Evolutionary conservation across 2,888 invertebrate genomes (phyloP).

Genomic region (Allacma fusca): DNA sequence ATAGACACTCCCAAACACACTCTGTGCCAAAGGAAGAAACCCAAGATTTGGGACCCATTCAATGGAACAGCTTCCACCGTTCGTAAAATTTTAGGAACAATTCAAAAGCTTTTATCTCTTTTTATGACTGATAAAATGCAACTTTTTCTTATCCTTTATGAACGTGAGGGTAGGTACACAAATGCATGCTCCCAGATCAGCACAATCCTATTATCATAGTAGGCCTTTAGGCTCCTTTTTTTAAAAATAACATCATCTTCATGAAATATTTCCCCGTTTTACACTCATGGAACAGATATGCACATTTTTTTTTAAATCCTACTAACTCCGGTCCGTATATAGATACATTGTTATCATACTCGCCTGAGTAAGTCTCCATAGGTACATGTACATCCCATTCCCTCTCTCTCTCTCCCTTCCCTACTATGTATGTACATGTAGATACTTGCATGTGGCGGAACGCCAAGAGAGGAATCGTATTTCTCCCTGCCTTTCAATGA

Average conservation of each 20-base stretch:
- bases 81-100: constrained; percentile 44
- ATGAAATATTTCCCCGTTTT: not conserved
- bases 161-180: not conserved
- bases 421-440: constrained; percentile 3
- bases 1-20: not conserved
- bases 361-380: not conserved
- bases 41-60: not conserved
- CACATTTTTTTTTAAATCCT: no score
- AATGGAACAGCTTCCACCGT: constrained; percentile 9
- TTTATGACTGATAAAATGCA: constrained; percentile 42
- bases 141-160: constrained; percentile 21
- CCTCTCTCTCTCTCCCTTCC: no score
- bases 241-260: constrained; percentile 2
- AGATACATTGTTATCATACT: no score
- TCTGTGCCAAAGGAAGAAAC: not conserved
- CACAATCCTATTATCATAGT: not conserved
- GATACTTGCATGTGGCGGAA: constrained; percentile 18
- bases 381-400: no score
- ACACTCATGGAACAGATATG: not conserved
- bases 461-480: constrained; percentile 2
- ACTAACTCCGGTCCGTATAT: not conserved
- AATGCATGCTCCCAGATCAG: not conserved
- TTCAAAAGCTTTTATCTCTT: constrained; percentile 44
- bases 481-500: not conserved
- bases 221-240: not conserved